phyloP scores from a whole-genome alignment of 2,113 vertebrate species.

The Zapus hudsonius region DNA sequence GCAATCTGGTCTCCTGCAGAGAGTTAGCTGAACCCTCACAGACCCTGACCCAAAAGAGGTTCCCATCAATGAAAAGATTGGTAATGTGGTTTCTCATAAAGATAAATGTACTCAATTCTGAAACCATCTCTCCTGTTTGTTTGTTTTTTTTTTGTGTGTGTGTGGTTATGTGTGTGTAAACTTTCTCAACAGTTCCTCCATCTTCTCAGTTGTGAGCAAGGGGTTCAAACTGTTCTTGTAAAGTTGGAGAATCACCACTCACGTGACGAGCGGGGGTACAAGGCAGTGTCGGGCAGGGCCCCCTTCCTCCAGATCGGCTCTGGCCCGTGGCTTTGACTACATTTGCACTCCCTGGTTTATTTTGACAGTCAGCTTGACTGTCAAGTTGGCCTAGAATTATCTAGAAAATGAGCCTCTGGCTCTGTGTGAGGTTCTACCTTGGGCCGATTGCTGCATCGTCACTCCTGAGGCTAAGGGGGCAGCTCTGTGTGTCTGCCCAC shows the following conservation, averaged over 20 bases:
- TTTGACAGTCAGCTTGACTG: too few relatives aligned
- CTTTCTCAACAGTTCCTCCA: neutral
- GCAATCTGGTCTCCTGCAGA: neutral
- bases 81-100: neutral
- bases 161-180: too few relatives aligned
- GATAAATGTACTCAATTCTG: neutral
- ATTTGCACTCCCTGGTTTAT: neutral
- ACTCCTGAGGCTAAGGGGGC: neutral
- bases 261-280: neutral
- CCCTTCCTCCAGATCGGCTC: neutral
- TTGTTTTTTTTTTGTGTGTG: neutral
- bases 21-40: neutral
- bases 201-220: neutral
- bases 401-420: too few relatives aligned
- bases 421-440: neutral
- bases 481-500: neutral
- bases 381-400: too few relatives aligned
- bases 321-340: neutral
- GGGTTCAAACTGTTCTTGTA: neutral
- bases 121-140: conserved; percentile 26
- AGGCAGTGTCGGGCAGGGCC: neutral
- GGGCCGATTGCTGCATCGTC: neutral
- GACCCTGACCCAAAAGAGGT: neutral
- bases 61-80: neutral
- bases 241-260: neutral